A percentile compares a stretch with the other conserved stretches of the same genome.
These are phyloP conservation scores for Hoplodrina blanda DNA, from an alignment of 2,888 invertebrate genomes.

Conservation along the genomic window DNA sequence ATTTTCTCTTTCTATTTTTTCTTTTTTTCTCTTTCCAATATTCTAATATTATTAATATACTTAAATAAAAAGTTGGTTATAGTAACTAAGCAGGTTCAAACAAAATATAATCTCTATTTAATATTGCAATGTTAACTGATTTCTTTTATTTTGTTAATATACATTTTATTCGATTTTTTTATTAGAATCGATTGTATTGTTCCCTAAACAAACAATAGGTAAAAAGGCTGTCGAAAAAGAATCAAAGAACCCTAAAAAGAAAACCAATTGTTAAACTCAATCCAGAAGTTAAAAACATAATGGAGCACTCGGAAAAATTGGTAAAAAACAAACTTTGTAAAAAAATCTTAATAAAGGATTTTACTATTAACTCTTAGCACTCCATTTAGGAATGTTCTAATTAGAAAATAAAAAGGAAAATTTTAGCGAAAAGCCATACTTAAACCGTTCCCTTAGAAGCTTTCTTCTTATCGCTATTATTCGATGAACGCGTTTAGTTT, in stretches of 20 bases:
- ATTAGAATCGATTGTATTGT: background rate
- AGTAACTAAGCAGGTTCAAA: background rate
- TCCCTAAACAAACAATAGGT: background rate
- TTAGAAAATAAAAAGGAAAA: conserved; percentile 56
- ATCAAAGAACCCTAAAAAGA: background rate
- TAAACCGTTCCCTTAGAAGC: conserved; percentile 64
- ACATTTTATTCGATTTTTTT: background rate
- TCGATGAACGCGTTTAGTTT: conserved; percentile 76
- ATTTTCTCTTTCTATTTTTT: too few species aligned
- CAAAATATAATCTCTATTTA: background rate
- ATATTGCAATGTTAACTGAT: background rate
- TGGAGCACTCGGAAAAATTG: background rate
- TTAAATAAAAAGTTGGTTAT: background rate
- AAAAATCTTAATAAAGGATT: background rate
- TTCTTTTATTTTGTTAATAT: background rate
- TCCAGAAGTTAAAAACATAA: background rate
- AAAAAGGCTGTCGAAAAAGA: background rate
- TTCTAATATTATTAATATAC: too few species aligned
- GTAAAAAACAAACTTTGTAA: background rate
- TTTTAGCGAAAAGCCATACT: conserved; percentile 67
- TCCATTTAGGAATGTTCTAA: conserved; percentile 62
- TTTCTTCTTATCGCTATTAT: conserved; percentile 74
- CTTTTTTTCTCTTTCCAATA: too few species aligned
- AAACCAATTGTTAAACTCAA: background rate
- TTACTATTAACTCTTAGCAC: conserved; percentile 14